Evolutionary conservation across 2,888 invertebrate species (phyloP).

Genomic region (Calameuta filiformis): DNA sequence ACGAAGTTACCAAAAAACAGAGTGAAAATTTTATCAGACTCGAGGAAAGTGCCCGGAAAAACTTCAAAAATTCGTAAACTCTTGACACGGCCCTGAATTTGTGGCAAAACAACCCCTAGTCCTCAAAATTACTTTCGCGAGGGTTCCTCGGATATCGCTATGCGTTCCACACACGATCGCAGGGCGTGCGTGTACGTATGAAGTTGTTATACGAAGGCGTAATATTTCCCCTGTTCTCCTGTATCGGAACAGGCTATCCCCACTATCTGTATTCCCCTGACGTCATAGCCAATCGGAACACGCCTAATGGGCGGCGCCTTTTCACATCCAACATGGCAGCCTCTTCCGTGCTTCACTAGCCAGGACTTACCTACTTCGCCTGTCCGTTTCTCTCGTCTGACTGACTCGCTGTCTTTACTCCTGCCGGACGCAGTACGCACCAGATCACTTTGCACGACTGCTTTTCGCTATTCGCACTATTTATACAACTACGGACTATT

Average conservation of each 20-base stretch:
- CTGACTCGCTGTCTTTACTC: neutral
- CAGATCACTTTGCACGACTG: conserved; percentile 28
- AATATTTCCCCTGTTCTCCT: neutral
- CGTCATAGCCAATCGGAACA: conserved; percentile 52
- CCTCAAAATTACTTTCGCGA: conserved; percentile 19
- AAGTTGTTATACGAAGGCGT: conserved; percentile 2
- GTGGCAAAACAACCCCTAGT: conserved; percentile 4
- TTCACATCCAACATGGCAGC: conserved; percentile 60
- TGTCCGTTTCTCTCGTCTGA: neutral
- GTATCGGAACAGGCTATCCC: neutral
- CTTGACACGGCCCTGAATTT: neutral
- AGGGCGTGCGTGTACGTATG: conserved; percentile 10
- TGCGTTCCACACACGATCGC: neutral
- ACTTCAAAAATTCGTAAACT: neutral
- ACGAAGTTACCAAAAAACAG: neutral
- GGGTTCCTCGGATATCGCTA: conserved; percentile 24
- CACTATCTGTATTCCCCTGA: conserved; percentile 23
- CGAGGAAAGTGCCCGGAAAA: neutral
- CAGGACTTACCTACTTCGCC: neutral
- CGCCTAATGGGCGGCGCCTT: conserved; percentile 60
- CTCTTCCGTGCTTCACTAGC: conserved; percentile 1
- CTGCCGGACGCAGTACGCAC: conserved; percentile 32
- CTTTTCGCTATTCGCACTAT: neutral
- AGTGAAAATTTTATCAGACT: neutral
- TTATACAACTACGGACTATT: neutral